phyloP scores from a whole-genome alignment of 1,140 invertebrate genomes.

The Drosophila sp. region DNA sequence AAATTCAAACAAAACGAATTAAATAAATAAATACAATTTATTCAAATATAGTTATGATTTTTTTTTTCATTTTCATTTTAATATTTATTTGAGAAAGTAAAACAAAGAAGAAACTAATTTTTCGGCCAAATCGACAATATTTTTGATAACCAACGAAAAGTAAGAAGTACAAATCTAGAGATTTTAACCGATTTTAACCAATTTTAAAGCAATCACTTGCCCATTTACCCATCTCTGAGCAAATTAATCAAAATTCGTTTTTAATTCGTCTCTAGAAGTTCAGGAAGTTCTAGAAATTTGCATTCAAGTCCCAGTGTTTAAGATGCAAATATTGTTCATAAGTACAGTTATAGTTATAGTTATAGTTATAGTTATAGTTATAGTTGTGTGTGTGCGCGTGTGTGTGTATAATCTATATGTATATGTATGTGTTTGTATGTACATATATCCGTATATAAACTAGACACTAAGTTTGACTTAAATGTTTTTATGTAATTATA shows the following conservation, averaged over 20 bases:
- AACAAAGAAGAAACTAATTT: not conserved
- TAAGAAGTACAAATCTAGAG: conserved; percentile 76
- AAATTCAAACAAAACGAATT: conserved; percentile 27
- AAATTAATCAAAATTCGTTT: conserved; percentile 73
- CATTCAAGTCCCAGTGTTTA: conserved; percentile 48
- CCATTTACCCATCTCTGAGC: conserved; percentile 48
- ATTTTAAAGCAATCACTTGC: conserved; percentile 30
- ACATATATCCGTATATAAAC: conserved; percentile 24
- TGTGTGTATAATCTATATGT: not conserved
- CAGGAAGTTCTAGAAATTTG: conserved; percentile 23
- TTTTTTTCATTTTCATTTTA: conserved; percentile 29
- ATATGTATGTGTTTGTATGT: not conserved
- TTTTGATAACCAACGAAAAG: conserved; percentile 70
- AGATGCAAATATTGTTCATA: conserved; percentile 15
- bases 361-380: conserved; percentile 17
- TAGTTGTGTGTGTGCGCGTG: conserved; percentile 4
- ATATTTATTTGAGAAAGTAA: not conserved
- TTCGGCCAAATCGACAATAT: conserved; percentile 74
- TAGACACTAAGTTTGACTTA: conserved; percentile 35
- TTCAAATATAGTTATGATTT: conserved; percentile 31
- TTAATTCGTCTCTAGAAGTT: conserved; percentile 7
- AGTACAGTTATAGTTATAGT: conserved; percentile 16
- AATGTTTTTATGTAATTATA: conserved; percentile 70
- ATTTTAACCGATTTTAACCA: conserved; percentile 44
- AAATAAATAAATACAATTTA: conserved; percentile 57